Evolutionary conservation across 2,113 vertebrate genomes (phyloP), one percentile per base, ranked within the genome.

Genomic region (Aix galericulata): DNA sequence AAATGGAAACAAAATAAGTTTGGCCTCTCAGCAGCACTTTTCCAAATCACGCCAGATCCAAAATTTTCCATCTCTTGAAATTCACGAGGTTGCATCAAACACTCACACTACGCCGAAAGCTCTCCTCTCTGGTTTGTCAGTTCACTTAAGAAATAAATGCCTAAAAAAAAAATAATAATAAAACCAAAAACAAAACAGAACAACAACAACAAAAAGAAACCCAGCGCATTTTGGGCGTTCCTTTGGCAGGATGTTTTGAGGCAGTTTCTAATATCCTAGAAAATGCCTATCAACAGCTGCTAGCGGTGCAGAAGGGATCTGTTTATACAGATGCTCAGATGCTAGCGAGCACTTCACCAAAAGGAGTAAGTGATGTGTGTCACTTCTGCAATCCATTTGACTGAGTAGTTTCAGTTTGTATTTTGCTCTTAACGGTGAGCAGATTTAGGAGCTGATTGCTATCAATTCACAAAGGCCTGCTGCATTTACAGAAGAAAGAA

Each of bases 101-200:
- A 68, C 42, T 76, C 25, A 22, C 20, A 6, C 40, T 93, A 94
- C 44, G 73, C 80, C 80, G 94, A 96, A 93, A 74, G 5, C 29
- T 88, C 81, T 82, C 56, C 88, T 95, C 60, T 78, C 71, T 59
- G 80, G 82, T 59, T 97, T 92, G 88, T 32, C 92, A 50, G 62
- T n/a, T 76, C 53, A 76, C 74, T 95, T 77, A 56, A 72, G 86
- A 86, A 86, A 92, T 91, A 92, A 96, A 93, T 89, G 83, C 46
- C 63, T 71, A 79, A 23, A 60, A 90, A 66, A 77, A 74, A 63
- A 64, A 64, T 26, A 62, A 27, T 8, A 38, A 40, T 63, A 25
- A 48, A 48, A 48, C 36, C 34, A 38, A 63, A 38, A 50, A 23
- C 48, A 25, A 50, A 50, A 23, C 48, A 25, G 23, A 50, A 23